Evolutionary conservation across 2,888 invertebrate genomes (phyloP), one percentile per base, ranked within the genome.

Genomic region (Prenolepis imparis): DNA sequence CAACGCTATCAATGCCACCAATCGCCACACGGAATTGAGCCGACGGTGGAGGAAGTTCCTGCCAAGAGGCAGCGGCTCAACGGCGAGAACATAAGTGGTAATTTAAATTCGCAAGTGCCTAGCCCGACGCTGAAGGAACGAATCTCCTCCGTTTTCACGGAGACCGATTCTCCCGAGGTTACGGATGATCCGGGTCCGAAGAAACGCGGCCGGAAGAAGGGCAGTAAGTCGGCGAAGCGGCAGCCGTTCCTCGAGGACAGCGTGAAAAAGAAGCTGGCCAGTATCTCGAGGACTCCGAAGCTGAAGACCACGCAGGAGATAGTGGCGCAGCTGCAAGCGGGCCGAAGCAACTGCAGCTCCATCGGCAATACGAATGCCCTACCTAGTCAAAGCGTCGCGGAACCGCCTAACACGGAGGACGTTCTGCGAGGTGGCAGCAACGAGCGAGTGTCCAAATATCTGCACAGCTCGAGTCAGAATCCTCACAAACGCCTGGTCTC

Each of bases 251-350:
- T 95, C 81, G 96, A 96, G 81, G 94, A 94, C 84, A 93, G 93
- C 67, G 96, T 96, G 0, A 96, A 96, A 88, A 96, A 96, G 88
- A 96, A 96, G 92, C 94, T 96, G 91, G 96, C 96, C 61, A 96
- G 96, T 88, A 96, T 96, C 87, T 95, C 95, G 39, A 94, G 96
- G 64, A 96, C 96, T 92, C 96, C 96, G 28, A 96, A 96, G 92
- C 95, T 97, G 67, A 97, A 97, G 95, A 97, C 97, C 39, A 98
- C 98, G 0, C 97, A 97, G 93, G 98, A 98, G 94, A 95, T 98
- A 80, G 95, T 98, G 84, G 97, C 97, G 77, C 97, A 97, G 94
- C 96, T 98, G 90, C 97, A 97, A 95, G 96, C 96, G 55, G 96
- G 96, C 88, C 95, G 96, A 94, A 93, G 93, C 84, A 92, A 94